Conservation (phyloP, 1,140 invertebrate species). For the Camponotus pennsylvanicus region DNA sequence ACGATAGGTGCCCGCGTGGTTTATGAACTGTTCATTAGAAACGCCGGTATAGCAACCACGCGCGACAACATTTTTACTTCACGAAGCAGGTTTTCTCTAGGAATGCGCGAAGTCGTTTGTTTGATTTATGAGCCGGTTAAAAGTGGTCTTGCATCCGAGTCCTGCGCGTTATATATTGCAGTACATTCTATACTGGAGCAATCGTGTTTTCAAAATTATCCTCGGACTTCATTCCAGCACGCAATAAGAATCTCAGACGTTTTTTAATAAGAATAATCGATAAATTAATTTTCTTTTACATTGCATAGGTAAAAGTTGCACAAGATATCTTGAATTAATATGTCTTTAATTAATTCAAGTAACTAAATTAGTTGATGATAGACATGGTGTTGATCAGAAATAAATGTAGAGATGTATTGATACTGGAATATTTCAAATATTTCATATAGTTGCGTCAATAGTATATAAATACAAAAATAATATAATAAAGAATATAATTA, state of each 20-base stretch:
- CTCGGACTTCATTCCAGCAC: background rate
- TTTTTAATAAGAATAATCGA: background rate
- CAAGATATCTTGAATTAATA: background rate
- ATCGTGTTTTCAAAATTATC: slow-evolving; percentile 9
- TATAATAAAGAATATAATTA: too few relatives aligned
- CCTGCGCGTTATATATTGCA: slow-evolving; percentile 75
- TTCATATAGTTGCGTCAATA: background rate
- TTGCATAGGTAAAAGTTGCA: background rate
- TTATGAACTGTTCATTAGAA: slow-evolving; percentile 62
- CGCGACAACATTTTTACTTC: slow-evolving; percentile 52
- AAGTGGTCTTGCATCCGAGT: slow-evolving; percentile 74
- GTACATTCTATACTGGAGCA: slow-evolving; percentile 29
- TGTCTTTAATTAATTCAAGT: too few relatives aligned
- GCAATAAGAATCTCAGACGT: background rate
- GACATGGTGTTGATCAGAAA: background rate
- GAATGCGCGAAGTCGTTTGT: slow-evolving; percentile 75
- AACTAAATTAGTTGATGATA: background rate
- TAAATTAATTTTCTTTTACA: background rate
- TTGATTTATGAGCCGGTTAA: slow-evolving; percentile 77
- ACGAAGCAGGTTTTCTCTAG: slow-evolving; percentile 80
- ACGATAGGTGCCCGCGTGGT: slow-evolving; percentile 32
- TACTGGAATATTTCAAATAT: background rate
- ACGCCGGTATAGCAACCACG: slow-evolving; percentile 53
- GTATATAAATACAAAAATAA: background rate
- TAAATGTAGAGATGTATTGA: background rate